Evolutionary conservation across 2,797 vertebrate genomes (phyloP).

Genomic region (Chelonia mydas): DNA sequence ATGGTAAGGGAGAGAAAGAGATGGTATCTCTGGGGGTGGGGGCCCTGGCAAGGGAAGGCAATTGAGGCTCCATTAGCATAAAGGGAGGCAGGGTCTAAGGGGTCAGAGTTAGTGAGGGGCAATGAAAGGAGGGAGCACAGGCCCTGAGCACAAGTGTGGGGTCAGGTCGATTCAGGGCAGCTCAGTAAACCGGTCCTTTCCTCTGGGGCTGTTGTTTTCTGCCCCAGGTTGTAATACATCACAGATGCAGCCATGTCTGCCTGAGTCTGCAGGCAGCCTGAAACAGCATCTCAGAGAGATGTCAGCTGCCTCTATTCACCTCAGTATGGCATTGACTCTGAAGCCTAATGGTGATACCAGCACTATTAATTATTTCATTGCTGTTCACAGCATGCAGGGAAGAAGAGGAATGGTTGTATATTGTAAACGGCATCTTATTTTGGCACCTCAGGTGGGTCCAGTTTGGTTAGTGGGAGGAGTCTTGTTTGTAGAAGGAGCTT

Average conservation of each 20-base stretch:
- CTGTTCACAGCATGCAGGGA: background rate
- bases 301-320: background rate
- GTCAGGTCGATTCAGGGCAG: background rate
- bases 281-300: background rate
- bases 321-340: background rate
- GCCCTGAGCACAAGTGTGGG: background rate
- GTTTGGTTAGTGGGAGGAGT: no score
- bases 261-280: background rate
- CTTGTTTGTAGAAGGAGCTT: background rate
- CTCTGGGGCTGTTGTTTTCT: background rate
- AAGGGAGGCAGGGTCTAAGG: accelerated
- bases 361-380: background rate
- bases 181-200: background rate
- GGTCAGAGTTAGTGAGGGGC: no score
- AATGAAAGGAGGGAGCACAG: background rate
- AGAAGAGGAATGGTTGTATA: background rate
- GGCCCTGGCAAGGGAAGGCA: background rate
- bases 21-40: background rate
- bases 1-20: background rate
- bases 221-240: no score
- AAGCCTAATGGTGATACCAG: background rate
- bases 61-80: accelerated
- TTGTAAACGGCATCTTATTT: background rate
- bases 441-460: background rate
- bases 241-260: background rate